Evolutionary conservation across 2,797 vertebrate species (phyloP).

Genomic region (Allochrocebus solatus): DNA sequence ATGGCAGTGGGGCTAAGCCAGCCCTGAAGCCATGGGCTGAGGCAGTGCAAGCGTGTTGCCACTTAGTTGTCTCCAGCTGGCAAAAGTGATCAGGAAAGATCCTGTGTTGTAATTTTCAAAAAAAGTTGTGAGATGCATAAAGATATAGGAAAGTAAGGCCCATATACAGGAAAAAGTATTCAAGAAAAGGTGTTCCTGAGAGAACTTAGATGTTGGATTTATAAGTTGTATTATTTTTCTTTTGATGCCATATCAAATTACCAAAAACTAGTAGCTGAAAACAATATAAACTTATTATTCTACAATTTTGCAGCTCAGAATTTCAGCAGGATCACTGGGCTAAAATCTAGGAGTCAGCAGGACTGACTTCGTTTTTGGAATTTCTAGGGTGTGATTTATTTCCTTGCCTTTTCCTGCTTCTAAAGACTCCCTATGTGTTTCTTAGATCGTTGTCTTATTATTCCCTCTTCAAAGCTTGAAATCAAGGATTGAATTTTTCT

Average conservation of each 20-base stretch:
- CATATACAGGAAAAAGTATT: background rate
- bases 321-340: background rate
- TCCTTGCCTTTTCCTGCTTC: background rate
- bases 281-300: background rate
- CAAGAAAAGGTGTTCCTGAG: background rate
- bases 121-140: background rate
- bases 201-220: background rate
- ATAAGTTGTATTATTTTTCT: background rate
- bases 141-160: background rate
- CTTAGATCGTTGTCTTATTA: background rate
- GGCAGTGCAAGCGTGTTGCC: background rate
- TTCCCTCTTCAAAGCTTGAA: background rate
- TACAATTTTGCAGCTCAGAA: background rate
- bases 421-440: background rate
- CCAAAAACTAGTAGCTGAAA: background rate
- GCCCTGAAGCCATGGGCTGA: background rate
- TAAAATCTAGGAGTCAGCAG: background rate
- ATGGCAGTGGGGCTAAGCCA: background rate
- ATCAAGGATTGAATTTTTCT: background rate
- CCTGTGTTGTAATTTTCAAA: background rate
- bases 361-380: background rate
- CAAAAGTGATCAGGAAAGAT: background rate
- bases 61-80: background rate
- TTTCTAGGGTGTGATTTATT: background rate
- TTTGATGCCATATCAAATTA: background rate